Base-by-base conservation (phyloP, 2,888 invertebrate genomes). In the Leptinotarsa peninsularis region DNA sequence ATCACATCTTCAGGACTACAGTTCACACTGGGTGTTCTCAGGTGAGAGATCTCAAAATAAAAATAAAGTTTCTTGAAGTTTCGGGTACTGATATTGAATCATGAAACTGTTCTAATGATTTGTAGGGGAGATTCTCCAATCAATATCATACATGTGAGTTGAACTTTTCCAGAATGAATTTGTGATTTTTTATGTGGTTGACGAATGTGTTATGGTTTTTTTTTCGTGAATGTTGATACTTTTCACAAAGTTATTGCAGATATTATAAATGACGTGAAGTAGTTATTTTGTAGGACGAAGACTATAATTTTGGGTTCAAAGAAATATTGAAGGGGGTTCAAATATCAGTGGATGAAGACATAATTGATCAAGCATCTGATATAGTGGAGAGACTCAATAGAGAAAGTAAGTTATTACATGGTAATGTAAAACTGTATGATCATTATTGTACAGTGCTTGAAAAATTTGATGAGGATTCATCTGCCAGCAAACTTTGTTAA, bases 1-100 rank as follows among this genome's bases (percentile, higher is more conserved):
- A 93, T 97, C 77, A 89, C 92, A 68, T 89, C 91, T 72, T 93
- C 94, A 43, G 94, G 93, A 69, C 93, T 94, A 86, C 91, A 91
- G 74, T 92, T 97, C 81, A 91, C 91, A 75, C 88, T 97, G 63
- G 91, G 92, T 58, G 90, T 96, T 66, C 90, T 91, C 83, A 93
- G 95, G 95, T 95, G 88, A 85, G 67, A 7, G 18, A 49, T 43
- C 43, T 43, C 43, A 43, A 10, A 43, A 10, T 10, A 43, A 43
- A 43, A 43, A 10, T 43, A 10, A 43, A 10, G 43, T 43, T 43
- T 13, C 43, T 43, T 43, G 43, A 3, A 43, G 3, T 43, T 43
- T 43, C 7, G 1, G 43, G 2, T 54, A 54, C n/a, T 54, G 54
- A 18, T 54, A 7, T 18, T 33, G 33, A 27, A 58, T 43, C 4